Evolutionary conservation across 2,113 vertebrate genomes (phyloP), one percentile per base, ranked within the genome.

Genomic region (Triplophysa siluroides): DNA sequence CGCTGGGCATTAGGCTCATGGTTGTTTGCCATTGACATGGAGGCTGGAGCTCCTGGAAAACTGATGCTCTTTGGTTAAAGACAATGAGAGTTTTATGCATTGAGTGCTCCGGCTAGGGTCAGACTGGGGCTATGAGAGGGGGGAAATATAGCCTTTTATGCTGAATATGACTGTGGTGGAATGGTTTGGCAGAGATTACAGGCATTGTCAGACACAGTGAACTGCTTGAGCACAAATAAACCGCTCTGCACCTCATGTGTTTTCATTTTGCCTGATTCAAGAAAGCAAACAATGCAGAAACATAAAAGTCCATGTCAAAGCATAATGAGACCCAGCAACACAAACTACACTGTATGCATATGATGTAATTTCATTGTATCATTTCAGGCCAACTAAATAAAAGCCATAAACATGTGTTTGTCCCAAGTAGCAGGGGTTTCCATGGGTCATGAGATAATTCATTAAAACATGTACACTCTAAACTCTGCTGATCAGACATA

Each of bases 401-500:
- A 54, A 68, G 54, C 54, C 65, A 70, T 47, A 69, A 43, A 63
- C 69, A 56, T 43, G 75, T 58, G 61, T 81, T 74, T 56, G 65
- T 84, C 68, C 62, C 62, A 4, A 33, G 29, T 33, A 33, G 29
- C 29, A 33, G 29, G 29, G 29, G 29, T 33, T 33, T 33, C 29
- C 29, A 87, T 81, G 84, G 90, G 90, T 91, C 89, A 88, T 77
- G 78, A 87, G 90, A 92, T 90, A 89, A 86, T 85, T 84, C 86
- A 89, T 88, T 90, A 89, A 91, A 87, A 85, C 90, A 90, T 89
- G 88, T 86, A 56, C 73, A 83, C 88, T 89, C 89, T 82, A 83
- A 85, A 78, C 86, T 90, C 91, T 91, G 89, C 72, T 65, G 89
- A 89, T 86, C 87, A 86, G 91, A 91, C 90, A 91, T 87, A 87